A percentile compares a stretch with the other conserved stretches of the same genome.
These are phyloP conservation scores for Phycodurus eques DNA, from an alignment of 2,113 vertebrate genomes.

Conservation along the genomic window DNA sequence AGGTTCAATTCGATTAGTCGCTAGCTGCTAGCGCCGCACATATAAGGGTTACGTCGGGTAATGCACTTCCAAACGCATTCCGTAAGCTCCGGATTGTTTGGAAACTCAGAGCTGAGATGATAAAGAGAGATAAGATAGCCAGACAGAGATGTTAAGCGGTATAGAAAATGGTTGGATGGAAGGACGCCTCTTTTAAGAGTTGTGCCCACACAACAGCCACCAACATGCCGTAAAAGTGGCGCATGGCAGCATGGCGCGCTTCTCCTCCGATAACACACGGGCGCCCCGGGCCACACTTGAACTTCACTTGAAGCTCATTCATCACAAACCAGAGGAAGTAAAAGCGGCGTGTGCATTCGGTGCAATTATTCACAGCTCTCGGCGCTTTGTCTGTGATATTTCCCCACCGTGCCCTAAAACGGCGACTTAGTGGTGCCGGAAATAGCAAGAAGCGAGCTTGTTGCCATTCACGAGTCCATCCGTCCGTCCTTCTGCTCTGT, in stretches of 20 bases:
- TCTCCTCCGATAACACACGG: background rate
- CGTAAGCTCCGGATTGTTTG: no score
- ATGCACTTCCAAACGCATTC: no score
- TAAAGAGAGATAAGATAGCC: no score
- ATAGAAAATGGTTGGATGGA: no score
- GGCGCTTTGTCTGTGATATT: background rate
- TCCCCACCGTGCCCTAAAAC: background rate
- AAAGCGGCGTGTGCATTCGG: background rate
- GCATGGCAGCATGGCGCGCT: background rate
- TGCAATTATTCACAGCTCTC: background rate
- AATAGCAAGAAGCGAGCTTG: background rate
- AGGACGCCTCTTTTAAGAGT: no score
- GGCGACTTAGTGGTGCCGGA: background rate
- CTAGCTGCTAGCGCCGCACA: no score
- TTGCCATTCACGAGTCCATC: background rate
- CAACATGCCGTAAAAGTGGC: background rate
- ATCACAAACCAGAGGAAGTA: background rate
- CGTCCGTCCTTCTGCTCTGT: background rate
- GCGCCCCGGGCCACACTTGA: background rate
- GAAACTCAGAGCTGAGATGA: no score
- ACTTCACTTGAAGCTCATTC: conserved; percentile 1
- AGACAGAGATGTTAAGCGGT: no score
- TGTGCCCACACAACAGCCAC: background rate
- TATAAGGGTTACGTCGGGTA: no score
- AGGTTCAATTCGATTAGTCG: no score